These are phyloP conservation scores for Camelus bactrianus DNA, from an alignment of 2,113 vertebrate species.

Conservation along the genomic window DNA sequence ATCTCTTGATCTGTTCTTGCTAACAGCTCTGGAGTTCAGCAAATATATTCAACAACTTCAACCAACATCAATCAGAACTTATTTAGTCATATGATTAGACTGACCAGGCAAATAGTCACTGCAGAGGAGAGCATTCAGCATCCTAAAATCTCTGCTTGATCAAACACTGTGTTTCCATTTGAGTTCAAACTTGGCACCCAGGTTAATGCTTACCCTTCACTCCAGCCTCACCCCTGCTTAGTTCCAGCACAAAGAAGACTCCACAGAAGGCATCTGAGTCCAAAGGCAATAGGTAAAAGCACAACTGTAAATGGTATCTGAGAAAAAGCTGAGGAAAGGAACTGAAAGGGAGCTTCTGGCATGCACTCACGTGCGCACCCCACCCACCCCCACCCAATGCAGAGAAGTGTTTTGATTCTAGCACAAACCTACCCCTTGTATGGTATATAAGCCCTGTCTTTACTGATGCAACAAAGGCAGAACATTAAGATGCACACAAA, in stretches of 20 bases:
- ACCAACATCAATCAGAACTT: background rate
- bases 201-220: background rate
- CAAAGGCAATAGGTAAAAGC: background rate
- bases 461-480: background rate
- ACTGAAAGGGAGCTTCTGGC: background rate
- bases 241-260: background rate
- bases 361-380: too few relatives aligned
- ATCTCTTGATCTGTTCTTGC: background rate
- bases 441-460: background rate
- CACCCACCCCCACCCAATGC: background rate
- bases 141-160: background rate
- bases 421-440: background rate
- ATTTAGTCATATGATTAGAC: background rate
- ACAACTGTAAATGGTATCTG: background rate
- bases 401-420: background rate
- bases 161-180: constrained; percentile 10
- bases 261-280: background rate
- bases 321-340: background rate
- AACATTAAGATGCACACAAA: background rate
- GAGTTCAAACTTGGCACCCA: background rate
- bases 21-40: background rate
- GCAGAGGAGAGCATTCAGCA: background rate
- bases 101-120: background rate
- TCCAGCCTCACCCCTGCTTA: background rate
- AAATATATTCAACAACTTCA: background rate